Evolutionary conservation across 1,140 invertebrate species (phyloP).

Genomic region (Meloidogyne floridensis): DNA sequence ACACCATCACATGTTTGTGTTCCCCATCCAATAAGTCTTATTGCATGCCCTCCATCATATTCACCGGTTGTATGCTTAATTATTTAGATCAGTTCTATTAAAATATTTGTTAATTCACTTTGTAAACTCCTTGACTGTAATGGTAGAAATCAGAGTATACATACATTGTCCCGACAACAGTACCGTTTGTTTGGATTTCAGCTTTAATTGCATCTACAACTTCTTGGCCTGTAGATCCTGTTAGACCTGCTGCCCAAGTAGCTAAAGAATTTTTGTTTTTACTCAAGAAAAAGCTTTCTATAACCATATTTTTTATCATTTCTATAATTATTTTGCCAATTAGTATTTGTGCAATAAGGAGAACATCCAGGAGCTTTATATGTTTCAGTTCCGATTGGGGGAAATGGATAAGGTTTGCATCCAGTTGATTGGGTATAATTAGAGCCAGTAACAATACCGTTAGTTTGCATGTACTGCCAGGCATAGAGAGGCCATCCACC

Average conservation of each 20-base stretch:
- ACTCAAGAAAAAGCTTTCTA: neutral
- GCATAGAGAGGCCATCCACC: constrained; percentile 21
- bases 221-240: neutral
- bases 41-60: constrained; percentile 27
- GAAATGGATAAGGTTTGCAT: constrained; percentile 29
- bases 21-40: constrained; percentile 20
- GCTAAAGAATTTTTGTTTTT: neutral
- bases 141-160: constrained; percentile 82
- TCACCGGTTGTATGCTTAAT: constrained; percentile 11
- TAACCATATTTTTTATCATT: constrained; percentile 22
- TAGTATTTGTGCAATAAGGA: constrained; percentile 19
- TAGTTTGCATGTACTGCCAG: constrained; percentile 10
- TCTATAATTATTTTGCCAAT: constrained; percentile 25
- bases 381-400: constrained; percentile 16
- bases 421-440: constrained; percentile 7
- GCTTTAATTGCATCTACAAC: neutral
- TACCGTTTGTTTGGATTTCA: constrained; percentile 83
- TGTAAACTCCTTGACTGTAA: constrained; percentile 79
- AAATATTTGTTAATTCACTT: neutral
- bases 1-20: constrained; percentile 20
- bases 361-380: constrained; percentile 19
- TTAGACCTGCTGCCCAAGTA: neutral
- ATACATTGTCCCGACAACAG: constrained; percentile 83
- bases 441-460: constrained; percentile 15
- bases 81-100: neutral